Conservation (phyloP, 2,113 vertebrate genomes). For the Scortum barcoo region DNA sequence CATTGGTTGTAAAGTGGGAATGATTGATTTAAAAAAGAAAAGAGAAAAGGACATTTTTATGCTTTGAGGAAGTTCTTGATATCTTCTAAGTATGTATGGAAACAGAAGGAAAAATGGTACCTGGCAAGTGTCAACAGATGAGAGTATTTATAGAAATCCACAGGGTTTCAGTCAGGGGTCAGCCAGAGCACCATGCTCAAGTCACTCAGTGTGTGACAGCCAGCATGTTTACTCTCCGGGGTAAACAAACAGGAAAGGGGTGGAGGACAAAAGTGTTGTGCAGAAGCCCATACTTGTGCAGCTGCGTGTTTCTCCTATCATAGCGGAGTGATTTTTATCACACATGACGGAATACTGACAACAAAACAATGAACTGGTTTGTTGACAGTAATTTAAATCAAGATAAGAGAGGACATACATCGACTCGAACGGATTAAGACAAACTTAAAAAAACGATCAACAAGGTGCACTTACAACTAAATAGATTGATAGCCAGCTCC, state of each 20-base stretch:
- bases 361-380: neutral
- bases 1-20: neutral
- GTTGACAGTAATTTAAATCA: neutral
- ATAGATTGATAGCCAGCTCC: neutral
- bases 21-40: neutral
- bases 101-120: conserved; percentile 15
- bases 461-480: neutral
- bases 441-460: too few species aligned
- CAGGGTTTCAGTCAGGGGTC: conserved; percentile 45
- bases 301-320: conserved; percentile 12
- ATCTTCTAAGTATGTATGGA: neutral
- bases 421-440: neutral
- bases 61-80: neutral
- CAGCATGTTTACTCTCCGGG: conserved; percentile 47
- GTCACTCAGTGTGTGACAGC: conserved; percentile 43
- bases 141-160: conserved; percentile 60
- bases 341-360: conserved; percentile 1
- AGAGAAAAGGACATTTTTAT: neutral
- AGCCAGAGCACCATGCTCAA: conserved; percentile 37
- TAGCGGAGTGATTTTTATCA: neutral
- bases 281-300: conserved; percentile 3
- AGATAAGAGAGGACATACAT: neutral
- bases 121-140: conserved; percentile 16
- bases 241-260: conserved; percentile 68
- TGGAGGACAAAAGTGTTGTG: conserved; percentile 36